Percentiles rank a stretch among this genome's conserved stretches.
These are phyloP conservation scores for Recurvirostra avosetta DNA, from an alignment of 2,113 vertebrate genomes.

Conservation along the genomic window DNA sequence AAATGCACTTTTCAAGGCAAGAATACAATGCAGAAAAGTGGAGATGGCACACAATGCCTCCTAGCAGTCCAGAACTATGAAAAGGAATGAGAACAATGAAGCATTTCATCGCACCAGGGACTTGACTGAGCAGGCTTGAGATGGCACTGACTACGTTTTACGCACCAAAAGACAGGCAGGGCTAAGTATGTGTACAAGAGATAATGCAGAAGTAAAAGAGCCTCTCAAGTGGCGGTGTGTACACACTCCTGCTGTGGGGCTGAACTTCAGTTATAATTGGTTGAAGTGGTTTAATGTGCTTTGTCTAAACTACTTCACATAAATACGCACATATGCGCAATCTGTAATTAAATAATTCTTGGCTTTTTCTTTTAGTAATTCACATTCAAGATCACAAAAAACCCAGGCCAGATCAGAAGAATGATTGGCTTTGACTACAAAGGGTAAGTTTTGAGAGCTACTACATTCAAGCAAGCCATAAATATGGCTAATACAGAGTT, in stretches of 20 bases:
- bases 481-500: neutral
- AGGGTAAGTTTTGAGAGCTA: neutral
- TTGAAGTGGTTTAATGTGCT: neutral
- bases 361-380: neutral
- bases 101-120: neutral
- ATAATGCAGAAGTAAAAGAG: neutral
- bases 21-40: neutral
- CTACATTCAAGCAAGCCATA: neutral
- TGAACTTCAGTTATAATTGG: neutral
- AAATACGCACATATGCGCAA: neutral
- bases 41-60: neutral
- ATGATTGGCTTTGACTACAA: constrained; percentile 31
- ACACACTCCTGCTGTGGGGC: neutral
- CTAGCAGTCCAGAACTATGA: neutral
- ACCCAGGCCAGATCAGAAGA: neutral
- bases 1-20: neutral
- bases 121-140: neutral
- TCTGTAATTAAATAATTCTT: neutral
- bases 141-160: neutral
- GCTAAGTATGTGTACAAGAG: neutral
- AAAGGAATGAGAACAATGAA: neutral
- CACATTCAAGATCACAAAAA: neutral
- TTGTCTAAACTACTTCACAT: neutral
- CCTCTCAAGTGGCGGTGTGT: neutral
- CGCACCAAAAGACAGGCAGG: neutral